Conservation (phyloP, 1,140 invertebrate species). For the Drosophila sproati region DNA sequence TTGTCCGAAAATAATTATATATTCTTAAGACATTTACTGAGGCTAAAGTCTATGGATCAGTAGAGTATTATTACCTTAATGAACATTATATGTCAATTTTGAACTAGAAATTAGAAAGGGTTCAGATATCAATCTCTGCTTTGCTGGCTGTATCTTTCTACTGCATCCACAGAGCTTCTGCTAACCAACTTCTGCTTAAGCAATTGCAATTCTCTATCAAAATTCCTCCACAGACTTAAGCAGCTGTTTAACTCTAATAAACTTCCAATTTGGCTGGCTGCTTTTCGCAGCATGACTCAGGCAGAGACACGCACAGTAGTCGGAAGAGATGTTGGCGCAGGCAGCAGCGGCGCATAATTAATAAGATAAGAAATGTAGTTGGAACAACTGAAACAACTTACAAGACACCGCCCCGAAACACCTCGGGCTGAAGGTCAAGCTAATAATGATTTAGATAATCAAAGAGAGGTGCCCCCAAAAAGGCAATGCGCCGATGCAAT, state of each 20-base stretch:
- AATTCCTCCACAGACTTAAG: too few relatives aligned
- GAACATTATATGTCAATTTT: too few relatives aligned
- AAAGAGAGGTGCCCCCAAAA: slow-evolving; percentile 23
- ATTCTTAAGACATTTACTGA: too few relatives aligned
- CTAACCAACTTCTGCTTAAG: too few relatives aligned
- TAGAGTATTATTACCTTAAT: too few relatives aligned
- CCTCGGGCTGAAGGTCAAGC: slow-evolving; percentile 78
- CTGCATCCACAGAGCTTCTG: too few relatives aligned
- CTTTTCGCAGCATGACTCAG: slow-evolving; percentile 48
- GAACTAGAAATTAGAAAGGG: too few relatives aligned
- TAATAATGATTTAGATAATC: slow-evolving; percentile 82
- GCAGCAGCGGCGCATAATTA: slow-evolving; percentile 60
- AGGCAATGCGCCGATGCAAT: slow-evolving; percentile 2
- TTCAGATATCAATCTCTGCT: too few relatives aligned
- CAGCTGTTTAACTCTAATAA: background rate
- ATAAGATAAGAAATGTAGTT: slow-evolving; percentile 71
- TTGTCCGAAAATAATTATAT: too few relatives aligned
- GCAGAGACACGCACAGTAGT: slow-evolving; percentile 62
- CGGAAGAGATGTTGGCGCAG: slow-evolving; percentile 1
- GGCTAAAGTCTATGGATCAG: too few relatives aligned
- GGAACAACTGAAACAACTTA: slow-evolving; percentile 26
- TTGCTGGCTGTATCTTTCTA: too few relatives aligned
- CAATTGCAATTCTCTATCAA: too few relatives aligned
- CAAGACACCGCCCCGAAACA: slow-evolving; percentile 33
- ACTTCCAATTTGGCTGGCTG: background rate